Percentiles rank a stretch among this genome's conserved stretches.
Evolutionary conservation across 2,797 vertebrate genomes (phyloP).

Genomic region (Clarias pachynema): DNA sequence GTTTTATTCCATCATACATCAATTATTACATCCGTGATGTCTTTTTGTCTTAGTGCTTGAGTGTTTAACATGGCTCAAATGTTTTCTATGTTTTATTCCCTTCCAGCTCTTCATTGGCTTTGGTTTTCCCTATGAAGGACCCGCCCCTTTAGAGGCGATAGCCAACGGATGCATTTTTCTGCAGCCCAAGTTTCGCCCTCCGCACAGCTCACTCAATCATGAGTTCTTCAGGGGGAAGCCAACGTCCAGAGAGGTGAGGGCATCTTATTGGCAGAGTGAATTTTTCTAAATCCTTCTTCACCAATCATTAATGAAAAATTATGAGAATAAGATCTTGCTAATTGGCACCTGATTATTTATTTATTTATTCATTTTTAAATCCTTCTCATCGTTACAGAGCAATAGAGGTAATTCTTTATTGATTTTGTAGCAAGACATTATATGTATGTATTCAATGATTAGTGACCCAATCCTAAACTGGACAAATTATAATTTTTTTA

Average conservation of each 20-base stretch:
- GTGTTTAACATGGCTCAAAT: not conserved
- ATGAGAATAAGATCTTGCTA: not conserved
- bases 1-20: not conserved
- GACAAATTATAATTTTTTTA: not conserved
- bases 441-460: not conserved
- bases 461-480: not conserved
- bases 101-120: slow-evolving; percentile 93
- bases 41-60: too few species aligned
- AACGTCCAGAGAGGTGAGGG: slow-evolving; percentile 88
- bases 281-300: not conserved
- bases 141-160: slow-evolving; percentile 93
- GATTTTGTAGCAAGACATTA: not conserved
- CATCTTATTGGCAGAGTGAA: not conserved
- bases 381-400: not conserved
- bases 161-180: slow-evolving; percentile 95
- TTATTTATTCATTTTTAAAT: not conserved
- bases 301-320: not conserved
- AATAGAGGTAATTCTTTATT: not conserved
- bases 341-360: not conserved
- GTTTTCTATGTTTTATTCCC: not conserved
- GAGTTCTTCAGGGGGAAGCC: slow-evolving; percentile 98
- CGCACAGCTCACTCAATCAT: slow-evolving; percentile 94
- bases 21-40: too few species aligned
- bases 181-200: slow-evolving; percentile 88
- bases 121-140: slow-evolving; percentile 97